A percentile compares a stretch with the other conserved stretches of the same genome.
Evolutionary conservation across 2,797 vertebrate species (phyloP).

Genomic region (Lepus oiostolus): DNA sequence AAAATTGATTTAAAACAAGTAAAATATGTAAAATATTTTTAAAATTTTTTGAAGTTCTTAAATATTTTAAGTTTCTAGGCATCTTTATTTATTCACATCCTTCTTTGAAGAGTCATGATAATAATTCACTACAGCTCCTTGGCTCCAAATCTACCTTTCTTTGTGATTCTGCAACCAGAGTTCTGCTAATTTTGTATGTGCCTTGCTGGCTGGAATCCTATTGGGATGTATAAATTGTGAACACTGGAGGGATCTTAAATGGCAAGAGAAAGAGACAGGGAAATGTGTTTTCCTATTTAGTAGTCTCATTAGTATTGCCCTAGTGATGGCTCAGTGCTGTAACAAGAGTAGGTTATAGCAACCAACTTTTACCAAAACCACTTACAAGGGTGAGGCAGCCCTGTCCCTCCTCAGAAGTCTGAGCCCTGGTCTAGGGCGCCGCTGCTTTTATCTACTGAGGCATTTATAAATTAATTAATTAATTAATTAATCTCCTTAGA

Average conservation of each 20-base stretch:
- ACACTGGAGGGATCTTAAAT: background rate
- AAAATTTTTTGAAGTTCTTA: background rate
- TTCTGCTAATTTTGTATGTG: background rate
- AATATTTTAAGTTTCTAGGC: background rate
- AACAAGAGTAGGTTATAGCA: accelerated
- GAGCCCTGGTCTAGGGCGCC: accelerated
- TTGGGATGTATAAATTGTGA: background rate
- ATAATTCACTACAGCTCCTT: background rate
- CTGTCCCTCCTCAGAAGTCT: background rate
- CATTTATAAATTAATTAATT: background rate
- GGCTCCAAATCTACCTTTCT: background rate
- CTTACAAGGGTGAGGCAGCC: background rate
- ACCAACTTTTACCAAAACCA: background rate
- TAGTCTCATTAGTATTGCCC: background rate
- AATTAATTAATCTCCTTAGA: background rate
- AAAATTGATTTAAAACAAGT: too few species aligned
- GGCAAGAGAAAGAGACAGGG: background rate
- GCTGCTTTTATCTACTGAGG: background rate
- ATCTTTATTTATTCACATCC: conserved; percentile 19
- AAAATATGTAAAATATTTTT: too few species aligned
- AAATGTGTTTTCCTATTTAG: background rate
- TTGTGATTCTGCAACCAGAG: background rate
- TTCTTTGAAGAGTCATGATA: background rate
- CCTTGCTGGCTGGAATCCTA: background rate
- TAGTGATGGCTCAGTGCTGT: background rate